Base-by-base conservation (phyloP, 2,888 invertebrate species). In the Parnassius apollo region DNA sequence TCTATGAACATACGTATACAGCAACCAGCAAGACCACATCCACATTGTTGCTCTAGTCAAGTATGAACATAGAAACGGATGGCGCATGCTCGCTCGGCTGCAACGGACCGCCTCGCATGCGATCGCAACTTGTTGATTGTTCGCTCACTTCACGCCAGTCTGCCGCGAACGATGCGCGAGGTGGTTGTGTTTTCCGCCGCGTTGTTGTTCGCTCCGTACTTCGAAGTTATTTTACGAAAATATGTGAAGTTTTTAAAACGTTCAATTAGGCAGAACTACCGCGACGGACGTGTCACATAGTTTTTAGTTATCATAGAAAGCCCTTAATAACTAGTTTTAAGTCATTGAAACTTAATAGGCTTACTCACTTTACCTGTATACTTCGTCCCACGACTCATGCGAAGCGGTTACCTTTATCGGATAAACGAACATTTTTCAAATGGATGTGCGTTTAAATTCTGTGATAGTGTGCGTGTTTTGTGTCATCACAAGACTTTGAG, bases 351-450 rank as follows among this genome's bases (percentile, higher is more conserved):
- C 85, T 84, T 86, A 85, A 83, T 86, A 89, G 86, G 88, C 84
- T 86, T 81, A 85, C 85, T 85, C 85, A 84, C 84, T 85, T 85
- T 90, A 91, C 90, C 91, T 91, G 90, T 88, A 87, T 86, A 86
- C 82, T 79, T 85, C 85, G 85, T 83, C 88, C 86, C 88, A 86
- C 88, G 87, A 83, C 78, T 81, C 77, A 80, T 75, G 83, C 81
- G 79, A 81, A 84, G 86, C 88, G 86, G 88, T 86, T 85, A 84
- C 83, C 84, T 83, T 84, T 88, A 86, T 88, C 85, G 88, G 88
- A 88, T 88, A 88, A 90, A 90, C 88, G 90, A 84, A 91, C 85
- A 87, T 86, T 88, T 90, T 91, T 90, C 87, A 90, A 91, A 91
- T 91, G 89, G 87, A 89, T 88, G 88, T 89, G 89, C 85, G 86